Evolutionary conservation across 2,888 invertebrate species (phyloP).

Genomic region (Volucella inanis): DNA sequence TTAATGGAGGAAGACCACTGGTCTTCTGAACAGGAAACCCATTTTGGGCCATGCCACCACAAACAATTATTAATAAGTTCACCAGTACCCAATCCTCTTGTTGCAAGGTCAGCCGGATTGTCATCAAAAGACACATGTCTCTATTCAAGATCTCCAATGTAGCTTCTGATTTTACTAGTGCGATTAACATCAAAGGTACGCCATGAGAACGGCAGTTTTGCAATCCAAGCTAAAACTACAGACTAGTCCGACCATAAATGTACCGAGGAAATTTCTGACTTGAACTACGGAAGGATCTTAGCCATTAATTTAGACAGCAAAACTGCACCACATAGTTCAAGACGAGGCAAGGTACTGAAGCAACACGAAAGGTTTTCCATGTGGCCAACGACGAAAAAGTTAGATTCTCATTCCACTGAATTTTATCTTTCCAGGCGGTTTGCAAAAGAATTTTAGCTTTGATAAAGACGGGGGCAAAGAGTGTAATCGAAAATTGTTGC

Average conservation of each 20-base stretch:
- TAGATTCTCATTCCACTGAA: no score
- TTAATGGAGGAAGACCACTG: background rate
- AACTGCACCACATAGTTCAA: constrained; percentile 42
- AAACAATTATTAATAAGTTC: constrained; percentile 21
- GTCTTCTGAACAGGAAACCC: no score
- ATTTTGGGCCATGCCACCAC: constrained; percentile 49
- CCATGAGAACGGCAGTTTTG: constrained; percentile 53
- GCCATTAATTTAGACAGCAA: constrained; percentile 23
- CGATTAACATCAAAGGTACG: constrained; percentile 59
- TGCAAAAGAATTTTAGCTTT: no score
- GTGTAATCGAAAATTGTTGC: no score
- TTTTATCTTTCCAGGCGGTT: no score
- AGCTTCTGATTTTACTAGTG: constrained; percentile 38
- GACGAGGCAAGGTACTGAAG: no score
- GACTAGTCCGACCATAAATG: constrained; percentile 46
- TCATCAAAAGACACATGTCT: no score
- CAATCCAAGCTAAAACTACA: constrained; percentile 43
- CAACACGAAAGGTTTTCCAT: no score
- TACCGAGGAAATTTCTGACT: background rate
- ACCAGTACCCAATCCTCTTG: no score
- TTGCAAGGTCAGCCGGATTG: no score
- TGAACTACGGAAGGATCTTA: constrained; percentile 4
- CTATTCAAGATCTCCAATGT: constrained; percentile 15
- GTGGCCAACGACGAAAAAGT: no score
- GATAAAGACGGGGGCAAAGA: no score